Base-by-base conservation (phyloP, 2,113 vertebrate genomes). In the Nansenia antarctica region DNA sequence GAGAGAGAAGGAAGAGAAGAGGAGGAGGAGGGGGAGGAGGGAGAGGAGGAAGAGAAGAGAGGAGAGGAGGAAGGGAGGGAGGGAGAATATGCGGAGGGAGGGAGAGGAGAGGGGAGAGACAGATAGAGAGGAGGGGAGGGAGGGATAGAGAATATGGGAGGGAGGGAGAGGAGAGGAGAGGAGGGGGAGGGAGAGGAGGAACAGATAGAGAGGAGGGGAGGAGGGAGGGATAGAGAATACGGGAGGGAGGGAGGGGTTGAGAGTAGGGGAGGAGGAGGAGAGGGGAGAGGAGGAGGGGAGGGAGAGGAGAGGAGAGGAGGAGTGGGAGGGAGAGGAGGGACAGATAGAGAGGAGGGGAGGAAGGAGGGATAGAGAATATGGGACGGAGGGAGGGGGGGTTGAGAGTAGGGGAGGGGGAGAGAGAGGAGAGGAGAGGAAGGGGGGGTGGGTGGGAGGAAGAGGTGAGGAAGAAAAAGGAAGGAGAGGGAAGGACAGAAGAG, bases 61-160 rank as follows among this genome's bases (percentile, higher is more conserved):
- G n/a, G 30, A 39, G 42, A 26, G 35, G 58, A 66, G 37, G 54
- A 53, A 49, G 37, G 27, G 57, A 62, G 42, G 67, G 32, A 70
- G 47, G 77, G 62, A 63, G n/a, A n/a, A n/a, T n/a, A n/a, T n/a
- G n/a, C n/a, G 29, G 35, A 59, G 18, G 35, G 37, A 29, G 42
- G 14, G n/a, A 35, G 22, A 26, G 29, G 60, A 27, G 20, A 30
- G 31, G 22, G 18, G 61, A 32, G 30, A 20, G 26, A 37, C 34
- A 34, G 9, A 65, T 35, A 57, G 59, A 45, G 58, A 66, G 37
- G 54, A 53, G 49, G 37, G 27, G 57, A 62, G 42, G 67, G 32
- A 70, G 47, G 77, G 62, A 63, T 8, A 49, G 52, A 20, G 65
- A 29, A 26, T 22, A 39, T 39, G 34, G 64, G 67, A 69, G 53